These are phyloP conservation scores for Chelmon rostratus DNA, from an alignment of 2,797 vertebrate species.

Conservation along the genomic window DNA sequence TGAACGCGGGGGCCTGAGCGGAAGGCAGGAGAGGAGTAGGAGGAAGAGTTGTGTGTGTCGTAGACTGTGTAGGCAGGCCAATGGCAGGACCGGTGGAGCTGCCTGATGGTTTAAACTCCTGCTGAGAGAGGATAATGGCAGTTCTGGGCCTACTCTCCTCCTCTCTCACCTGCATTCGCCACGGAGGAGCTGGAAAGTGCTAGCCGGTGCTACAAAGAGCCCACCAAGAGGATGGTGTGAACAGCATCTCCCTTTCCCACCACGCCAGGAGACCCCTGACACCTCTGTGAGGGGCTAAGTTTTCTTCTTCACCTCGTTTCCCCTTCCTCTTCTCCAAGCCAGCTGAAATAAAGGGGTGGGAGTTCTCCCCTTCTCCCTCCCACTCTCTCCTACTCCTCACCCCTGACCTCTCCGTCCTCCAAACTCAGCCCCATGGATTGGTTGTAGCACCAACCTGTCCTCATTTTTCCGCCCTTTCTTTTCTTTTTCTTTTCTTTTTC, in stretches of 20 bases:
- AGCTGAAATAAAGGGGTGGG: conserved; percentile 44
- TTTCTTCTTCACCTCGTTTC: conserved; percentile 59
- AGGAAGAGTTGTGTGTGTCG: conserved; percentile 64
- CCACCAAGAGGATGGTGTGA: conserved; percentile 84
- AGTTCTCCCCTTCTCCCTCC: conserved; percentile 49
- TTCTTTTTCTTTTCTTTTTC: conserved; percentile 80
- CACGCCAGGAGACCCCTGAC: conserved; percentile 72
- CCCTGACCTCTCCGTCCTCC: conserved; percentile 47
- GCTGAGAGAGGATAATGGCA: conserved; percentile 88
- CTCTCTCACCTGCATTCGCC: conserved; percentile 64
- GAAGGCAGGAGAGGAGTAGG: conserved; percentile 54
- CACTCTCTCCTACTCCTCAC: conserved; percentile 57
- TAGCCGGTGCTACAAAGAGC: conserved; percentile 61
- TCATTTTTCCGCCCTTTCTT: conserved; percentile 61
- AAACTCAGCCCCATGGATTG: conserved; percentile 49
- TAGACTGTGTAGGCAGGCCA: conserved; percentile 68
- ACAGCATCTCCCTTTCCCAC: conserved; percentile 62
- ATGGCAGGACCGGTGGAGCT: conserved; percentile 54
- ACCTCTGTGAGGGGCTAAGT: conserved; percentile 57
- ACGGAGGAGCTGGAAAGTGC: conserved; percentile 74
- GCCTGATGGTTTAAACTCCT: conserved; percentile 61
- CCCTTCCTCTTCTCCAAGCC: conserved; percentile 33
- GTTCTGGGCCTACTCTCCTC: conserved; percentile 72
- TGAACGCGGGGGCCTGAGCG: conserved; percentile 60
- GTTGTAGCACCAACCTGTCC: conserved; percentile 72